phyloP scores from a whole-genome alignment of 2,888 invertebrate genomes.

The Eurytoma adleriae region DNA sequence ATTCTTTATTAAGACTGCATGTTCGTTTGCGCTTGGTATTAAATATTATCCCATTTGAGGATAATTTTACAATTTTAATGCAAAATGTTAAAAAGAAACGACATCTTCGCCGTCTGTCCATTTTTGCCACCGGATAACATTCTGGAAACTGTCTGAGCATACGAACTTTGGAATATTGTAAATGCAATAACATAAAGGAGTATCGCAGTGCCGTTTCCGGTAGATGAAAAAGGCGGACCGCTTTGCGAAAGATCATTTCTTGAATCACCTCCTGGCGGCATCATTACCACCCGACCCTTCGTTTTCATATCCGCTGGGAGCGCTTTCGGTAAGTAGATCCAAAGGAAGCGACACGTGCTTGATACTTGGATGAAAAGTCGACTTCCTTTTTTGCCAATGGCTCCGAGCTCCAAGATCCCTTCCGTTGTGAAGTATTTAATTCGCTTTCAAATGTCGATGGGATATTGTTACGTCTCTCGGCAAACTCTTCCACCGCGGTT shows the following conservation, averaged over 20 bases:
- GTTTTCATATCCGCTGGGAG: constrained; percentile 41
- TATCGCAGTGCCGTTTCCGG: constrained; percentile 6
- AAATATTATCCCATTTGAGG: no score
- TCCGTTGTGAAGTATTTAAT: constrained; percentile 16
- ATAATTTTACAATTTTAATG: no score
- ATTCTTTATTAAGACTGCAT: no score
- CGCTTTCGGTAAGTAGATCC: constrained; percentile 6
- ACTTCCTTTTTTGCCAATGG: not conserved
- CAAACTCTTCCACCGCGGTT: not conserved
- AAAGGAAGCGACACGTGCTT: not conserved
- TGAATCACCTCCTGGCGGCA: constrained; percentile 9
- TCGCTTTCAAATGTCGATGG: constrained; percentile 9
- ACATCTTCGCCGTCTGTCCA: no score
- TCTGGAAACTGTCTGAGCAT: constrained; percentile 2
- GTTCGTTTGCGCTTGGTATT: no score
- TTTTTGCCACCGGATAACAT: no score
- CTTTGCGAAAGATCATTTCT: constrained; percentile 21
- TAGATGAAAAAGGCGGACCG: constrained; percentile 45
- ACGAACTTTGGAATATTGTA: constrained; percentile 41
- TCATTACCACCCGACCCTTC: not conserved
- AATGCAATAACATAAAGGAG: constrained; percentile 46
- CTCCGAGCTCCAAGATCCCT: not conserved
- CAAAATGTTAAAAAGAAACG: no score
- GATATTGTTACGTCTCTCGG: constrained; percentile 4
- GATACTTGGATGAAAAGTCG: constrained; percentile 14